Percentiles rank a stretch among this genome's conserved stretches.
Conservation (phyloP, 2,797 vertebrate species). For the Crypturellus tataupa region DNA sequence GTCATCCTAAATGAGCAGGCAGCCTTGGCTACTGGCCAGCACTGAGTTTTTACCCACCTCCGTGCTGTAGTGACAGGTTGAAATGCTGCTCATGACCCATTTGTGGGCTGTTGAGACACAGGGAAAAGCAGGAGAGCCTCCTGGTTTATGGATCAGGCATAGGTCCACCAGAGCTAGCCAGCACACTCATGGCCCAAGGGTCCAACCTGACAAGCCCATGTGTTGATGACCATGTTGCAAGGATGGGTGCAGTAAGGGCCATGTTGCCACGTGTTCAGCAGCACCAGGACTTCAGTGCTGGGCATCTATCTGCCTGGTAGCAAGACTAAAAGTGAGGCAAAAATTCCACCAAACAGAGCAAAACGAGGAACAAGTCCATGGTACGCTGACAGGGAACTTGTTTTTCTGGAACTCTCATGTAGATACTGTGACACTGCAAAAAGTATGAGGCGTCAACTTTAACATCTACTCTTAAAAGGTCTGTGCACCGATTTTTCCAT, state of each 20-base stretch:
- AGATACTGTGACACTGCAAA: neutral
- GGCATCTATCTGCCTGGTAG: neutral
- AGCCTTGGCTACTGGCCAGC: neutral
- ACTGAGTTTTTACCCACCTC: neutral
- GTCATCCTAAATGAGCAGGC: neutral
- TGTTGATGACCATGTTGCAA: neutral
- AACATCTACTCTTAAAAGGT: neutral
- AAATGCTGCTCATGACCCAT: accelerated
- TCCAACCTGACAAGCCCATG: neutral
- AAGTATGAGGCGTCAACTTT: neutral
- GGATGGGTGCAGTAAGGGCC: neutral
- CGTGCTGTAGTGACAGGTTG: neutral
- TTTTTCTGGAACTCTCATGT: neutral
- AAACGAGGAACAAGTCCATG: neutral
- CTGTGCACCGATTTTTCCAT: neutral
- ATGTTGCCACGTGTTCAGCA: accelerated
- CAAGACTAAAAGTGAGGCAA: neutral
- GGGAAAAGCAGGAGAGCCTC: neutral
- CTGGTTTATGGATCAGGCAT: accelerated
- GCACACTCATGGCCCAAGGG: neutral
- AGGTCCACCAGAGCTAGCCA: neutral
- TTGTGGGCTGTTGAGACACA: neutral
- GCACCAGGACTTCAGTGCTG: neutral
- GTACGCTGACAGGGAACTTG: neutral
- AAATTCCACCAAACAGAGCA: neutral